These are phyloP conservation scores for Pterobdella sp. DNA, from an alignment of 2,888 invertebrate genomes.

Conservation along the genomic window DNA sequence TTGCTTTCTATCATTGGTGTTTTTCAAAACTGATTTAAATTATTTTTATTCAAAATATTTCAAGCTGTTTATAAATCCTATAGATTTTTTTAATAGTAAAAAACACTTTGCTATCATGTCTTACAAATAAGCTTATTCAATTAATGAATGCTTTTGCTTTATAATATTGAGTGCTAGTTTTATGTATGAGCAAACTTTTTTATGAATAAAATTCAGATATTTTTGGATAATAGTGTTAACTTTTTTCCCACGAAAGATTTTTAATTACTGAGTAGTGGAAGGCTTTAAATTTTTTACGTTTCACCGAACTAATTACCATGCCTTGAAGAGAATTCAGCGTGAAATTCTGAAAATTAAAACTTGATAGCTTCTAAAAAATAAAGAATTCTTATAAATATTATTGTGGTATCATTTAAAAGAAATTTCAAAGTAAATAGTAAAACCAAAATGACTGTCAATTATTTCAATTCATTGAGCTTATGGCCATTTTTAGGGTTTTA, in stretches of 20 bases:
- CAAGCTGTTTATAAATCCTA: background rate
- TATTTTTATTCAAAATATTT: background rate
- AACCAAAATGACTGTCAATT: no score
- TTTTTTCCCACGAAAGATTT: background rate
- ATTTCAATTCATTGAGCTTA: no score
- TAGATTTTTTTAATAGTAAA: background rate
- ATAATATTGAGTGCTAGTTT: background rate
- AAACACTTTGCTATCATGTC: background rate
- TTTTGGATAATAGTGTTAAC: background rate
- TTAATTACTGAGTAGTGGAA: background rate
- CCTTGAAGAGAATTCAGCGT: no score
- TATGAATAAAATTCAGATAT: background rate
- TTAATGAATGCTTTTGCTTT: slow-evolving; percentile 7
- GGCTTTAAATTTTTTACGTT: background rate
- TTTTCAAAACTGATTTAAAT: slow-evolving; percentile 5
- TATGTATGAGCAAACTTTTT: background rate
- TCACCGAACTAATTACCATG: no score
- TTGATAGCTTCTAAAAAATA: no score
- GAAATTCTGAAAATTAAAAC: no score
- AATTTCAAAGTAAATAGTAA: no score
- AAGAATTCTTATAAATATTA: no score
- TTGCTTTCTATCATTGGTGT: slow-evolving; percentile 8
- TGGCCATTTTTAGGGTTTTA: no score
- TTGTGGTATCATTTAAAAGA: no score
- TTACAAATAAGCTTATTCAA: background rate